Base-by-base conservation (phyloP, 1,140 invertebrate genomes). In the Ladona fulva region DNA sequence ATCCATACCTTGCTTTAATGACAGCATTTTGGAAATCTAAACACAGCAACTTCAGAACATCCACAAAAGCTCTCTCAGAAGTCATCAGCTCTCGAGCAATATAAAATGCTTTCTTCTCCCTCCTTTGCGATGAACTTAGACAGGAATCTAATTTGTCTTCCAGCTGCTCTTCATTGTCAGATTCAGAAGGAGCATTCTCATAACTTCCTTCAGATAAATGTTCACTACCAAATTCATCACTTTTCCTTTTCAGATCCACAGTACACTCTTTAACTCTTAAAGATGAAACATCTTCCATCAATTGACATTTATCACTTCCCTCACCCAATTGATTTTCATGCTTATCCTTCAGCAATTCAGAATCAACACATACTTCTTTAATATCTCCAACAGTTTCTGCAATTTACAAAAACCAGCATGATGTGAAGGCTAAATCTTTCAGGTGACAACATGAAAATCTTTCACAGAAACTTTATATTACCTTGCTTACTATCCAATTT, bases 1-100 rank as follows among this genome's bases (percentile, higher is more conserved):
- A 6, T 66, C 3, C 52, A 3, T 66, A 66, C 52, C 52, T 22
- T 3, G 52, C 52, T 19, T 66, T 66, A 66, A 3, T 19, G 14
- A 66, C 52, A 19, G 52, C 52, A 66, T 16, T 66, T 19, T 22
- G 88, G 82, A 93, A 92, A 81, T 92, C 90, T 81, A 89, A 84
- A 83, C 91, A 91, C 7, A 94, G 87, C n/a, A 94, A 83, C 77
- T 88, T 88, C 22, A 94, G 83, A 80, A 90, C 88, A 83, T 90
- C 88, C 12, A 93, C 90, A 84, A 92, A 94, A 76, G 88, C 89
- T 81, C 87, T 86, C 83, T 94, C 92, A 0, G 92, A 92, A 8
- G 88, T 88, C 79, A 90, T 85, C 44, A 94, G 87, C 85, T 94
- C 92, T 80, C 89, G 83, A 3, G 91, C 92, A 73, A 92, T 89